Conservation (phyloP, 2,888 invertebrate genomes). For the Ditula angustiorana region DNA sequence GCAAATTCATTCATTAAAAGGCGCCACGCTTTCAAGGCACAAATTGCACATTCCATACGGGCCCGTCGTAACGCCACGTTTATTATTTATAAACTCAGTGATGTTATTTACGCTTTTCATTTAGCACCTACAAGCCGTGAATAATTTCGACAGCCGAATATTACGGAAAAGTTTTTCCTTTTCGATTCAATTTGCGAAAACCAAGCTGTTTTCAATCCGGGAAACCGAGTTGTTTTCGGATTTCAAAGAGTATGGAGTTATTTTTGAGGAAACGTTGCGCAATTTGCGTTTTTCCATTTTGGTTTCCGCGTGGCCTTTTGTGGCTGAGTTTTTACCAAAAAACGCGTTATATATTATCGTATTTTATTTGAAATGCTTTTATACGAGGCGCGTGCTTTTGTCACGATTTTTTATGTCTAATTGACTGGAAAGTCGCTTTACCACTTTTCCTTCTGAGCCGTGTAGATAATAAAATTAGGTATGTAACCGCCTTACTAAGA, state of each 20-base stretch:
- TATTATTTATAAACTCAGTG: constrained; percentile 55
- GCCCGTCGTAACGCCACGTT: constrained; percentile 46
- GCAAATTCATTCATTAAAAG: constrained; percentile 55
- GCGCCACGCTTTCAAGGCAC: constrained; percentile 41
- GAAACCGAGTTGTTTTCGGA: constrained; percentile 16
- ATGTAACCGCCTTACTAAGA: too few species aligned
- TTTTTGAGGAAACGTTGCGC: constrained; percentile 12
- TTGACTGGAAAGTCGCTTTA: too few species aligned
- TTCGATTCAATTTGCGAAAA: constrained; percentile 29
- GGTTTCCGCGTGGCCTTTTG: neutral
- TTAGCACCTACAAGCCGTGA: constrained; percentile 50
- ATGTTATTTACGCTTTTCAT: constrained; percentile 64
- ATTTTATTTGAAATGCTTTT: too few species aligned
- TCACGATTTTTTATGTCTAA: too few species aligned
- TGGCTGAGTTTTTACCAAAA: neutral
- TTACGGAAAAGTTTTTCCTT: constrained; percentile 14
- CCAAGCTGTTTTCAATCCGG: constrained; percentile 27
- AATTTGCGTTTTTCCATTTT: neutral
- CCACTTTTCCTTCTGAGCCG: too few species aligned
- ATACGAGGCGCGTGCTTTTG: too few species aligned
- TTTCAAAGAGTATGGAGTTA: constrained; percentile 7
- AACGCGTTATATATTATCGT: too few species aligned
- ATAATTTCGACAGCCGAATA: constrained; percentile 41
- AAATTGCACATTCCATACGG: constrained; percentile 45
- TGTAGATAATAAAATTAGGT: too few species aligned